phyloP scores from a whole-genome alignment of 2,113 vertebrate genomes.

The Anseranas semipalmata region DNA sequence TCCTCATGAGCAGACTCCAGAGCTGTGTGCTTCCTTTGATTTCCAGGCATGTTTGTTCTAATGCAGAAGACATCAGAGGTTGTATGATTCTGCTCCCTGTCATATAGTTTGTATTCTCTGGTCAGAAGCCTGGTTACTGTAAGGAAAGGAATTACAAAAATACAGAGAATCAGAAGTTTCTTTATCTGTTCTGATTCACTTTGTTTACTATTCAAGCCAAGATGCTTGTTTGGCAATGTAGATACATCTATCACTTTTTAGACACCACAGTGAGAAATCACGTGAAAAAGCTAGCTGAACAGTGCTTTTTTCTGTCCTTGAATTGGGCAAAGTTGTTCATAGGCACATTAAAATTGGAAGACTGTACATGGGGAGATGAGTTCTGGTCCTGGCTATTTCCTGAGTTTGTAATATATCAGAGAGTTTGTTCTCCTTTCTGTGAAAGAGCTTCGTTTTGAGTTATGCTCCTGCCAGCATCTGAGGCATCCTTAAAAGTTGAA shows the following conservation, averaged over 20 bases:
- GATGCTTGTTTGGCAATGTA: not conserved
- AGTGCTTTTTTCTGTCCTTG: not conserved
- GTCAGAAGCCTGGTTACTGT: not conserved
- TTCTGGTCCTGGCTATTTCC: not conserved
- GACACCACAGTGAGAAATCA: not conserved
- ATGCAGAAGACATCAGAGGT: no score
- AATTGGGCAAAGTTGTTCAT: not conserved
- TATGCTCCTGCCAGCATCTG: not conserved
- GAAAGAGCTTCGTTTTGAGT: not conserved
- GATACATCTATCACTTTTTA: no score
- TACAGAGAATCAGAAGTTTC: not conserved
- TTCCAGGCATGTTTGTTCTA: not conserved
- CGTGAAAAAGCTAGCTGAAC: not conserved
- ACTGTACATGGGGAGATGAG: not conserved
- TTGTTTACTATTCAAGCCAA: not conserved
- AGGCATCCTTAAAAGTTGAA: not conserved
- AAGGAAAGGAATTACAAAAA: not conserved
- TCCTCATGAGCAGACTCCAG: fast-evolving
- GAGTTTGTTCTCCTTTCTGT: not conserved
- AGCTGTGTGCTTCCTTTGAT: not conserved
- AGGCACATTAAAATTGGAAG: not conserved
- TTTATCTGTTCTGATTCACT: not conserved
- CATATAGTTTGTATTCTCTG: not conserved
- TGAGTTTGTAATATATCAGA: not conserved
- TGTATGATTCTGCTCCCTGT: not conserved